Base-by-base conservation (phyloP, 2,888 invertebrate genomes). In the Allophyes oxyacanthae region DNA sequence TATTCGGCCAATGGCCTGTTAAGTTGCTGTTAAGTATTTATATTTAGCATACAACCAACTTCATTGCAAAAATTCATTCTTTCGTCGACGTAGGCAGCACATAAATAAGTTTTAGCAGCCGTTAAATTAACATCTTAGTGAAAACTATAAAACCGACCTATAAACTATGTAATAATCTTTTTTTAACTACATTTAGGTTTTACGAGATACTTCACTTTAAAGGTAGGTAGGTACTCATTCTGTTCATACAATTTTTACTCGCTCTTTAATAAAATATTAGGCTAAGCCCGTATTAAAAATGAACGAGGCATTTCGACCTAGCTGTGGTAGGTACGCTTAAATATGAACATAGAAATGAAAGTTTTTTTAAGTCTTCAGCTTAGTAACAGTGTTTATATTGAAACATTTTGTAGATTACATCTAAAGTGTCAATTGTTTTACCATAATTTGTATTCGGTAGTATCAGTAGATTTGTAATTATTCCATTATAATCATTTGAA, bases 241-340 rank as follows among this genome's bases (percentile, higher is more conserved):
- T 48, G 30, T 14, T 45, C 45, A 41, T 45, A 71, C 49, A 49
- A 48, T 57, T 51, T 57, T 38, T 42, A 57, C 30, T 34, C 49
- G 37, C 72, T 45, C 44, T 49, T 65, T 52, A 69, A 68, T 62
- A 69, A 68, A 44, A 62, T 51, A 68, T 73, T 46, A 63, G 52
- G 15, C 44, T 13, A 36, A 57, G 51, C 37, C 50, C 36, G 8
- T 48, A 48, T 57, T 54, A 68, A 68, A 76, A 67, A 70, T 67
- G 63, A 33, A 60, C 55, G 63, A 36, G 43, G 32, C 46, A n/a
- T 40, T 70, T 56, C 37, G 52, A 33, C 30, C 26, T 25, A 8
- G 57, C 40, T 34, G n/a, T n/a, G n/a, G 34, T 36, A 48, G 7
- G 11, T 32, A 52, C 5, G 55, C 14, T 41, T 13, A 14, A 32